Conservation (phyloP, 2,888 invertebrate genomes). For the Tribolium freemani region DNA sequence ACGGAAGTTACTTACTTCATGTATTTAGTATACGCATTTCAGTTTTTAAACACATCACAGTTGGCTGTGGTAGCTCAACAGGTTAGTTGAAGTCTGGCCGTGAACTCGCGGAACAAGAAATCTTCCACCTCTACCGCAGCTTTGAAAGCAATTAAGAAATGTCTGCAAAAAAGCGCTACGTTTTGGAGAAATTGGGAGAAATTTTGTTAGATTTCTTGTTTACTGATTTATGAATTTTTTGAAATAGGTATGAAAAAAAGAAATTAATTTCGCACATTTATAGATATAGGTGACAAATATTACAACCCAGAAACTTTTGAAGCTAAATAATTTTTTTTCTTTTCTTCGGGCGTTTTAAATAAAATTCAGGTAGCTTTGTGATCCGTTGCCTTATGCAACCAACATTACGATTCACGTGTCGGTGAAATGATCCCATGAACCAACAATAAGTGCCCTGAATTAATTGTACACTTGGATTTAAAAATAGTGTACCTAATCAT, state of each 20-base stretch:
- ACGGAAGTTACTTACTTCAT: slow-evolving; percentile 26
- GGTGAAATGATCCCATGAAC: too few species aligned
- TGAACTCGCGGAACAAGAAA: slow-evolving; percentile 39
- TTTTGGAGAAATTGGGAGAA: background rate
- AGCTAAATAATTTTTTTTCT: background rate
- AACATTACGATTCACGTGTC: too few species aligned
- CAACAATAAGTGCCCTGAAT: too few species aligned
- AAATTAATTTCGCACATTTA: background rate
- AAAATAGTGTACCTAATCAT: too few species aligned
- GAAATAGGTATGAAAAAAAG: background rate
- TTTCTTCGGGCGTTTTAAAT: too few species aligned
- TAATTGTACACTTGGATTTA: too few species aligned
- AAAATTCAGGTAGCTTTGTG: too few species aligned
- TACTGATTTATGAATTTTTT: too few species aligned
- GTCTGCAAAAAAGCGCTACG: background rate
- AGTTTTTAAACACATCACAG: slow-evolving; percentile 11
- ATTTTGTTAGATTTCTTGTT: too few species aligned
- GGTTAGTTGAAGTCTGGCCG: slow-evolving; percentile 28
- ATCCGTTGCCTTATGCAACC: too few species aligned
- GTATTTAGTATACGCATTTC: slow-evolving; percentile 4
- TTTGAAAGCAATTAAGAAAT: slow-evolving; percentile 17
- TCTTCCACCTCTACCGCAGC: slow-evolving; percentile 35
- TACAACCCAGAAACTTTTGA: background rate
- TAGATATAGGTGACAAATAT: background rate
- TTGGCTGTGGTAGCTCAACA: slow-evolving; percentile 13